Evolutionary conservation across 2,797 vertebrate genomes (phyloP).

Genomic region (Choloepus didactylus): DNA sequence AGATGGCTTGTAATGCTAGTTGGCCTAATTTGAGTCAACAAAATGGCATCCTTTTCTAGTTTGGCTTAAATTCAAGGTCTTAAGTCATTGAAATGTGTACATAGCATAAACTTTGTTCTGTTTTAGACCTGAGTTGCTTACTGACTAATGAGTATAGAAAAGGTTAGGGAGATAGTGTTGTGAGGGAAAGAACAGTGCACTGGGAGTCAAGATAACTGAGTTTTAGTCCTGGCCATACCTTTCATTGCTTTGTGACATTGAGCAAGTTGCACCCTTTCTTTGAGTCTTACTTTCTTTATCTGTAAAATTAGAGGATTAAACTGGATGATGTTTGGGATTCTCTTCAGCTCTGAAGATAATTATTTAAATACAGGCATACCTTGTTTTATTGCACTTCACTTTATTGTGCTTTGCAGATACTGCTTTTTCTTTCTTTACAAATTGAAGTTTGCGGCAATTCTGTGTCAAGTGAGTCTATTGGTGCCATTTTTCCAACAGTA

Average conservation of each 20-base stretch:
- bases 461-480: no score
- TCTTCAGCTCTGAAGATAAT: not conserved
- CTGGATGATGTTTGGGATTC: not conserved
- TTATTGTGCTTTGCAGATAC: no score
- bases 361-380: not conserved
- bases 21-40: conserved; percentile 81
- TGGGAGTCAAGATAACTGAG: not conserved
- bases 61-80: conserved; percentile 39
- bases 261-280: not conserved
- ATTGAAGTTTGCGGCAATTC: no score
- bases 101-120: not conserved
- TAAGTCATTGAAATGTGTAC: not conserved
- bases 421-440: no score
- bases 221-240: not conserved
- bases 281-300: not conserved
- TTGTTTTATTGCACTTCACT: no score
- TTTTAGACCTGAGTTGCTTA: not conserved
- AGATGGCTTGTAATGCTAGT: conserved; percentile 79
- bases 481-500: no score
- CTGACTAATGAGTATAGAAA: not conserved
- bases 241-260: not conserved
- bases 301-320: conserved; percentile 30
- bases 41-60: conserved; percentile 71
- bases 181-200: not conserved
- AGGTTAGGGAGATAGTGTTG: not conserved